A percentile compares a stretch with the other conserved stretches of the same genome.
Conservation (phyloP, 53 echinoderm and acorn worm species). For the Echinarachnius parma region DNA sequence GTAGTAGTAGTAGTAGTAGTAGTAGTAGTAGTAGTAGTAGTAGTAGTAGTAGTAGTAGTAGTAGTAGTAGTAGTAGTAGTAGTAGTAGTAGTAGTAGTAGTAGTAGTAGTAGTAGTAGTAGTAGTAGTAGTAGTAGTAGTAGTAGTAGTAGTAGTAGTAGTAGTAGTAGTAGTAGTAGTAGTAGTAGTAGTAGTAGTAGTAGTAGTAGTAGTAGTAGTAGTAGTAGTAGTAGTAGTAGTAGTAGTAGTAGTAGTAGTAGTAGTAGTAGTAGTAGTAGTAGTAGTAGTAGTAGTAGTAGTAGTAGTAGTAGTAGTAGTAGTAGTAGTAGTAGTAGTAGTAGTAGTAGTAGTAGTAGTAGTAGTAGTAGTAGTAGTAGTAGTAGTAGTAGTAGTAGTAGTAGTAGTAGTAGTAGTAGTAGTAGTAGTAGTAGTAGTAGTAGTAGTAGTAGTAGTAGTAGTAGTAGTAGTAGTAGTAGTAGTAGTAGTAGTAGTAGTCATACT, state of each 20-base stretch:
- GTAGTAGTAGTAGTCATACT: constrained; percentile 1
- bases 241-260: constrained; percentile 1
- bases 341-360: neutral
- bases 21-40: neutral
- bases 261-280: constrained; percentile 1
- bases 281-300: constrained; percentile 1
- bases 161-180: constrained; percentile 1
- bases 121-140: constrained; percentile 1
- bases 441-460: constrained; percentile 1
- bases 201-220: neutral
- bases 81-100: constrained; percentile 1
- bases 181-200: neutral
- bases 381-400: neutral
- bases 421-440: constrained; percentile 1
- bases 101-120: constrained; percentile 1
- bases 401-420: constrained; percentile 1
- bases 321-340: constrained; percentile 1
- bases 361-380: neutral
- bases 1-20: constrained; percentile 1
- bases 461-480: constrained; percentile 1
- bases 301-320: constrained; percentile 1
- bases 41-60: neutral
- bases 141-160: constrained; percentile 1
- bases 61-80: neutral
- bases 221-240: constrained; percentile 1